These are phyloP conservation scores for Taphrorychus bicolor DNA, from an alignment of 2,888 invertebrate species.

Conservation along the genomic window DNA sequence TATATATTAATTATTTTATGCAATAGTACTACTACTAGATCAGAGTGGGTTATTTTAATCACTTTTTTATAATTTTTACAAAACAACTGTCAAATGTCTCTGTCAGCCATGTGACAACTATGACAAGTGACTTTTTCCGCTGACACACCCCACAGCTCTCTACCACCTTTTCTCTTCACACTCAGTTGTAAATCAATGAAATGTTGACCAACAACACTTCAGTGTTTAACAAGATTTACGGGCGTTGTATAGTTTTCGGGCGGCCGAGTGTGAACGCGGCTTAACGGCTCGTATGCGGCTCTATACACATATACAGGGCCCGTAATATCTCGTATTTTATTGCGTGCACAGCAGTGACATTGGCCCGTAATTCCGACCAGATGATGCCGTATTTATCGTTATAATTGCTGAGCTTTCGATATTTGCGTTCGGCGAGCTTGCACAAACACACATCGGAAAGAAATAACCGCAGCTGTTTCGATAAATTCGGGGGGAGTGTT, in stretches of 20 bases:
- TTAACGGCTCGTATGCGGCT: constrained; percentile 11
- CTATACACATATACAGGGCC: constrained; percentile 50
- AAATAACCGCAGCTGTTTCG: constrained; percentile 27
- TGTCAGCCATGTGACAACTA: too few species aligned
- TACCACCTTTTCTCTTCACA: too few species aligned
- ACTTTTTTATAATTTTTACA: too few species aligned
- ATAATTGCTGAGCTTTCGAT: constrained; percentile 32
- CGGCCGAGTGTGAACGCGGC: constrained; percentile 13
- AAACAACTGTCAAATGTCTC: too few species aligned
- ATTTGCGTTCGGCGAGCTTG: constrained; percentile 30
- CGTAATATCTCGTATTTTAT: constrained; percentile 53
- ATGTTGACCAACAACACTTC: too few species aligned
- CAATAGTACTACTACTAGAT: too few species aligned
- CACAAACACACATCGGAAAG: constrained; percentile 32
- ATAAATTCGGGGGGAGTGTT: neutral
- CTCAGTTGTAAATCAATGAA: too few species aligned
- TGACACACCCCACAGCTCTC: too few species aligned
- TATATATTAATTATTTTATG: too few species aligned
- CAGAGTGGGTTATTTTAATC: too few species aligned
- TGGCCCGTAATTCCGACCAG: constrained; percentile 29
- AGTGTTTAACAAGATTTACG: neutral
- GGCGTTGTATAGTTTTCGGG: neutral
- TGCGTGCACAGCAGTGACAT: constrained; percentile 44
- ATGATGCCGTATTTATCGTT: constrained; percentile 34
- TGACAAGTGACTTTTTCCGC: too few species aligned